phyloP scores from a whole-genome alignment of 2,888 invertebrate species.

The Terebella lapidaria region DNA sequence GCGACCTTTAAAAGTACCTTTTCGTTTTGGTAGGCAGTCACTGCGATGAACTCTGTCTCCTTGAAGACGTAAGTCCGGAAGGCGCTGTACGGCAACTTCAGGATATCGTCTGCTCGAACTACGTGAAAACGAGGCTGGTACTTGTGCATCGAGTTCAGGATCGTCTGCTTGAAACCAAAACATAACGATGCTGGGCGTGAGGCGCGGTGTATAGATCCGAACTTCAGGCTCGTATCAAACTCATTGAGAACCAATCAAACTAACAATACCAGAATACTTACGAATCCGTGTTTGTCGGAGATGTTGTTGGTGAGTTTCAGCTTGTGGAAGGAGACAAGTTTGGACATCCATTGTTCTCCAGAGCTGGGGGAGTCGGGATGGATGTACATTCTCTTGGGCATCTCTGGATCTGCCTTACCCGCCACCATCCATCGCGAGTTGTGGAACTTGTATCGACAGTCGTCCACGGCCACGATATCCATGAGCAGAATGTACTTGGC shows the following conservation, averaged over 20 bases:
- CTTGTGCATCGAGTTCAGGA: constrained; percentile 92
- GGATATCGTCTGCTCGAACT: constrained; percentile 76
- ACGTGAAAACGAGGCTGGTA: constrained; percentile 88
- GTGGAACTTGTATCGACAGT: constrained; percentile 69
- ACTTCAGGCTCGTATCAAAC: no score
- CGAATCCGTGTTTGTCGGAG: constrained; percentile 72
- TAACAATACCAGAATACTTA: no score
- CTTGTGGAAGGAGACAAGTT: constrained; percentile 98
- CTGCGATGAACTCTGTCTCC: constrained; percentile 87
- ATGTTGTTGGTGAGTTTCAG: constrained; percentile 99
- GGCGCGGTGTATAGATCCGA: no score
- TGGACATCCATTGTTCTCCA: constrained; percentile 99
- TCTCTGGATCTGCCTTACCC: constrained; percentile 57
- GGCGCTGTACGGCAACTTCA: constrained; percentile 85
- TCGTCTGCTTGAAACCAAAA: constrained; percentile 38
- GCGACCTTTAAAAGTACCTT: no score
- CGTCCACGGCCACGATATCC: constrained; percentile 95
- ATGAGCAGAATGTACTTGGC: constrained; percentile 97
- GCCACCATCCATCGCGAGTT: constrained; percentile 70
- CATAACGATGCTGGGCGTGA: no score
- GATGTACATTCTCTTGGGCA: constrained; percentile 99
- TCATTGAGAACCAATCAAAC: no score
- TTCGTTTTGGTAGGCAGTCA: constrained; percentile 99
- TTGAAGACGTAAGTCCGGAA: constrained; percentile 62
- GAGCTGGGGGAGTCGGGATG: constrained; percentile 95